These are phyloP conservation scores for Meriones unguiculatus DNA, from an alignment of 2,113 vertebrate genomes.

Conservation along the genomic window DNA sequence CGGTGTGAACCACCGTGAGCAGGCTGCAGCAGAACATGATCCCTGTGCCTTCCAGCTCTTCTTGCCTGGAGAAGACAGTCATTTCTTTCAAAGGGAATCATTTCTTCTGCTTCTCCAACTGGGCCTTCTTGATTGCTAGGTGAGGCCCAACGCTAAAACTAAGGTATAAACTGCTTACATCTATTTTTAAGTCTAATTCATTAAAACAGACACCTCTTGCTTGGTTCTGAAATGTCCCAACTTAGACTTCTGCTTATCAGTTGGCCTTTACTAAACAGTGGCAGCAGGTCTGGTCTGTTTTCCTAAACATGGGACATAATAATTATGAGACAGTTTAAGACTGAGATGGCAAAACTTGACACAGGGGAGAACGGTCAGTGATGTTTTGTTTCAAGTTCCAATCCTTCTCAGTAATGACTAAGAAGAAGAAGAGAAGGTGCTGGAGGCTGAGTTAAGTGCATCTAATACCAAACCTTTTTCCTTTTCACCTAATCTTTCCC, in stretches of 20 bases:
- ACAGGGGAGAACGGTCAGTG: background rate
- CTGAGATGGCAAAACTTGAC: conserved; percentile 33
- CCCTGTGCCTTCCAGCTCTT: background rate
- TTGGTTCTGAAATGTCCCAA: conserved; percentile 67
- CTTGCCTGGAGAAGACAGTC: background rate
- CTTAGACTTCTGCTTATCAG: background rate
- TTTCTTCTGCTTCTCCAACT: conserved; percentile 23
- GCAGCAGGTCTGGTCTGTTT: conserved; percentile 3
- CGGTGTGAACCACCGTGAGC: background rate
- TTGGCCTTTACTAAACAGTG: conserved; percentile 53
- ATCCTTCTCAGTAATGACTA: conserved; percentile 49
- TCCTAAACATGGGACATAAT: conserved; percentile 55
- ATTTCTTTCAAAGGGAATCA: background rate
- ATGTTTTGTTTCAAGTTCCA: conserved; percentile 2
- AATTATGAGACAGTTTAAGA: conserved; percentile 51
- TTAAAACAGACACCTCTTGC: conserved; percentile 55
- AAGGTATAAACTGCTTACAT: conserved; percentile 54
- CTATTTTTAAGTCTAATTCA: conserved; percentile 70
- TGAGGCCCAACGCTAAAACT: conserved; percentile 63
- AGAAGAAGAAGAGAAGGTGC: conserved; percentile 8
- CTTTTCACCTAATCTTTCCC: conserved; percentile 21
- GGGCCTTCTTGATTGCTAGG: background rate
- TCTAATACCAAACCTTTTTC: conserved; percentile 69
- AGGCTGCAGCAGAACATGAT: background rate
- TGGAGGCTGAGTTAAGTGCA: conserved; percentile 76